These are phyloP conservation scores for Diorhabda sublineata DNA, from an alignment of 1,140 invertebrate species.

Conservation along the genomic window DNA sequence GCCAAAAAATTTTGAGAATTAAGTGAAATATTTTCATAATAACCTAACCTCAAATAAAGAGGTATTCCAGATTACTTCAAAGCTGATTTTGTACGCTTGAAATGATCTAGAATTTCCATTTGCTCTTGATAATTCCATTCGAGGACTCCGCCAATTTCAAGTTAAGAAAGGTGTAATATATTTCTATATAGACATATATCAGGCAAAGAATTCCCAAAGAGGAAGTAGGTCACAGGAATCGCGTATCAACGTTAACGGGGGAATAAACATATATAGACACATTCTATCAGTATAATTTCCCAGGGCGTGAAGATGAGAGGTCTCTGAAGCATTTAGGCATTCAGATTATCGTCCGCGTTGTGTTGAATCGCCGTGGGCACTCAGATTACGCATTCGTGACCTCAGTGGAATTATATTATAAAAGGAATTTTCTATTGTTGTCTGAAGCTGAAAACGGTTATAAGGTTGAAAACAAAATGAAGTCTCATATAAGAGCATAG, in stretches of 20 bases:
- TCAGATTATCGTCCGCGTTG: not conserved
- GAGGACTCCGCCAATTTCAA: not conserved
- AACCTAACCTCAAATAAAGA: too few species aligned
- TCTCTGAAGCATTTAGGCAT: not conserved
- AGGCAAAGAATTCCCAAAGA: not conserved
- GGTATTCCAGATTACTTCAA: too few species aligned
- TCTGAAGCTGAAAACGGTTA: too few species aligned
- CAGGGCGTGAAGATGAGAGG: constrained; percentile 1
- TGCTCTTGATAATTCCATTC: too few species aligned
- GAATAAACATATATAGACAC: constrained; percentile 2
- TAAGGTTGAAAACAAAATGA: too few species aligned
- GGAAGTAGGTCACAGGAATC: not conserved
- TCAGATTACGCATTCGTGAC: not conserved
- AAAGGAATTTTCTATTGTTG: too few species aligned
- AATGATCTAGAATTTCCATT: too few species aligned
- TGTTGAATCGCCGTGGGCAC: constrained; percentile 1
- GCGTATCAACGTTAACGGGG: not conserved
- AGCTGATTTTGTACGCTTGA: too few species aligned
- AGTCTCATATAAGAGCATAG: too few species aligned
- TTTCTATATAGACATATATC: not conserved
- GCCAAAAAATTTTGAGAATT: too few species aligned
- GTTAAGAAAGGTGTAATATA: not conserved
- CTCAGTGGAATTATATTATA: not conserved
- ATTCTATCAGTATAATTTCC: constrained; percentile 2
- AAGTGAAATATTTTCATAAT: too few species aligned